phyloP scores from a whole-genome alignment of 2,888 invertebrate genomes.

The Diadegma fenestrale region DNA sequence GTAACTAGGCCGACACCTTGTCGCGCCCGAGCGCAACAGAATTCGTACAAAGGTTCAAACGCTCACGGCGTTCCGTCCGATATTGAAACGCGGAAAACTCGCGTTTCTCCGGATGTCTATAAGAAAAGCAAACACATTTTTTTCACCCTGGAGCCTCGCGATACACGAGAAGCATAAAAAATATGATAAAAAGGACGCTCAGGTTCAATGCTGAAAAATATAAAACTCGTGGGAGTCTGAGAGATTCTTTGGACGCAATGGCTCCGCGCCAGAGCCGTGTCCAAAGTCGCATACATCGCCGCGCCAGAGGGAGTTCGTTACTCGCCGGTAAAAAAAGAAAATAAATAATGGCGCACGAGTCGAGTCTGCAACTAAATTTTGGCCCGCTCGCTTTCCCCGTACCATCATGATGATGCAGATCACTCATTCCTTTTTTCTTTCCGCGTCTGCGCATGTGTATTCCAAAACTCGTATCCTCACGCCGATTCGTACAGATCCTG shows the following conservation, averaged over 20 bases:
- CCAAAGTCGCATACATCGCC: constrained; percentile 45
- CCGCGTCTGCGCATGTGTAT: constrained; percentile 7
- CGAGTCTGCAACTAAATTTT: constrained; percentile 55
- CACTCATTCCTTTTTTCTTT: constrained; percentile 25
- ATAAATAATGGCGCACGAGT: constrained; percentile 27
- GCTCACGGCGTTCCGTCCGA: neutral
- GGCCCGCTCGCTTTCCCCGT: constrained; percentile 53
- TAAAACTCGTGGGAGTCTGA: constrained; percentile 29
- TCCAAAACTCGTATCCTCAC: neutral
- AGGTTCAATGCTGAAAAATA: constrained; percentile 26
- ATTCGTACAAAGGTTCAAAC: neutral
- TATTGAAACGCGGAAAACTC: neutral
- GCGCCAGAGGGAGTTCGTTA: constrained; percentile 20
- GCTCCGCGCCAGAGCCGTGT: constrained; percentile 47
- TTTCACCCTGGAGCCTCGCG: neutral
- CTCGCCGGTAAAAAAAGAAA: constrained; percentile 20
- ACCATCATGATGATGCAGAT: constrained; percentile 52
- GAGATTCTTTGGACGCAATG: constrained; percentile 34
- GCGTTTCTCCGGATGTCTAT: neutral
- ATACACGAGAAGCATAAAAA: constrained; percentile 1
- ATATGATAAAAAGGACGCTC: constrained; percentile 29
- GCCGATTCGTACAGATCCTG: constrained; percentile 49
- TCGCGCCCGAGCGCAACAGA: neutral
- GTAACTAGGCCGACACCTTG: constrained; percentile 17
- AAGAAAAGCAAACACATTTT: neutral